A percentile compares a stretch with the other conserved stretches of the same genome.
Conservation (phyloP, 2,113 vertebrate genomes). For the Notechis scutatus region DNA sequence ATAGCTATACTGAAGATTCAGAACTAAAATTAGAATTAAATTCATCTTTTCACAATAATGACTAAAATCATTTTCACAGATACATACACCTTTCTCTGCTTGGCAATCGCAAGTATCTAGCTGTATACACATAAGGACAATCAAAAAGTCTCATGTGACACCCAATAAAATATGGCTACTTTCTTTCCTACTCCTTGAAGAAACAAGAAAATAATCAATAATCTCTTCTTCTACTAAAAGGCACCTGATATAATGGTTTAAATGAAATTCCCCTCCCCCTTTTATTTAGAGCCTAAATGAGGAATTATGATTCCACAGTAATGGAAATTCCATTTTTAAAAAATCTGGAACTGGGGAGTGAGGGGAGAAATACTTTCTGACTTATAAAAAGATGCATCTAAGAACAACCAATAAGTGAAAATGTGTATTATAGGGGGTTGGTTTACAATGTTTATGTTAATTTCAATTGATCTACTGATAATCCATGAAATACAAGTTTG, state of each 20-base stretch:
- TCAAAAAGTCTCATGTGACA: background rate
- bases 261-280: background rate
- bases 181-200: background rate
- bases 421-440: background rate
- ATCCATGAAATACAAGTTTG: too few species aligned
- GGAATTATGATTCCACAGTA: background rate
- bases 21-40: background rate
- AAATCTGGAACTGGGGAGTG: background rate
- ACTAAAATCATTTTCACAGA: background rate
- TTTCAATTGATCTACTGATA: too few species aligned
- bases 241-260: background rate
- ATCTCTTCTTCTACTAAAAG: background rate
- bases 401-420: background rate
- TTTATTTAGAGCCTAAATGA: background rate
- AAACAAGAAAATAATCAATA: conserved; percentile 9
- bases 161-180: background rate
- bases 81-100: background rate
- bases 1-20: background rate
- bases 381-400: background rate
- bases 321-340: background rate
- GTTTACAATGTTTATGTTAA: too few species aligned
- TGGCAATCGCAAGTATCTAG: background rate
- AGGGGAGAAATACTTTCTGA: background rate
- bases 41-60: background rate
- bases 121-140: background rate